phyloP scores from a whole-genome alignment of 1,140 invertebrate genomes.

The Achatina immaculata region DNA sequence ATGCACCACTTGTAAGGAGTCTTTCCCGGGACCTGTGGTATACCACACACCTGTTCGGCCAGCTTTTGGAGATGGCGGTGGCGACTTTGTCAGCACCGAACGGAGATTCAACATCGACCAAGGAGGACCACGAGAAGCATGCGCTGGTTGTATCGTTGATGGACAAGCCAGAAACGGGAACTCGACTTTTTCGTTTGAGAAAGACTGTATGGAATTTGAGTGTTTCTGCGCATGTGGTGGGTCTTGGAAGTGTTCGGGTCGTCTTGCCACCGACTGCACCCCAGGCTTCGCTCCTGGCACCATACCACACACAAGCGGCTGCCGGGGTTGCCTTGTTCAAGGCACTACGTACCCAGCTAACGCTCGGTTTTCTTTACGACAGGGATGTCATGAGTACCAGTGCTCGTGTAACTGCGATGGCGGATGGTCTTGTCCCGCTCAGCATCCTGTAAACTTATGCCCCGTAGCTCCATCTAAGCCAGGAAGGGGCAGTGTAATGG shows the following conservation, averaged over 20 bases:
- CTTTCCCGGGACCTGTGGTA: neutral
- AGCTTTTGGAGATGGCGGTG: neutral
- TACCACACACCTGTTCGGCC: constrained; percentile 21
- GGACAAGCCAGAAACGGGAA: neutral
- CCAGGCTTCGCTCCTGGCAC: constrained; percentile 22
- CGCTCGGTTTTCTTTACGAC: constrained; percentile 43
- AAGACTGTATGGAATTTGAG: constrained; percentile 42
- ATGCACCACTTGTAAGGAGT: neutral
- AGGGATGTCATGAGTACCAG: constrained; percentile 46
- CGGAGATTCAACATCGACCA: neutral
- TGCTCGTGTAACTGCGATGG: constrained; percentile 54
- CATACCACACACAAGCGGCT: constrained; percentile 16
- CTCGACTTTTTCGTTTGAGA: constrained; percentile 19
- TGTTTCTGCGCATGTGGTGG: constrained; percentile 45
- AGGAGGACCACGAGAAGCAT: neutral
- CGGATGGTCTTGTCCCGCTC: constrained; percentile 45
- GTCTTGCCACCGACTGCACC: constrained; percentile 9
- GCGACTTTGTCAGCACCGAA: neutral
- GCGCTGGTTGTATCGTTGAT: constrained; percentile 23
- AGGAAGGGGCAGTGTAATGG: neutral
- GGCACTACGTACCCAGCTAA: constrained; percentile 35
- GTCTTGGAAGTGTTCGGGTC: constrained; percentile 23
- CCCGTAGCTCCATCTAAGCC: neutral
- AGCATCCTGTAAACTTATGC: constrained; percentile 37
- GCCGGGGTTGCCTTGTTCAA: constrained; percentile 41